phyloP scores from a whole-genome alignment of 2,888 invertebrate species.

The Frankliniella fusca region DNA sequence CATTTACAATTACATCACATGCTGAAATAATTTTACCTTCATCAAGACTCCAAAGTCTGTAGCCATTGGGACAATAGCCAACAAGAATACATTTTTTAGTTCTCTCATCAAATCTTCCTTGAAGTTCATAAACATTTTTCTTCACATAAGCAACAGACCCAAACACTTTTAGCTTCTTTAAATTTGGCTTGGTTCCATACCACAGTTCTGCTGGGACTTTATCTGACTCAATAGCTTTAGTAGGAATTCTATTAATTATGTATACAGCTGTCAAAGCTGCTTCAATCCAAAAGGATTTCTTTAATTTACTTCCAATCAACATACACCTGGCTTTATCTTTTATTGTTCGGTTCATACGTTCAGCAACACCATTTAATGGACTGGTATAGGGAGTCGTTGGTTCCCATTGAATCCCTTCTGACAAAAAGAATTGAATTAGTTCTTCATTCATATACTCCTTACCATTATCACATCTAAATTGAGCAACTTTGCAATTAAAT shows the following conservation, averaged over 20 bases:
- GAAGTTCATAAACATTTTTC: neutral
- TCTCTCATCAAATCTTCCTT: slow-evolving; percentile 33
- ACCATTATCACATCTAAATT: neutral
- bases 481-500: neutral
- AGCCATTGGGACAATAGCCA: slow-evolving; percentile 34
- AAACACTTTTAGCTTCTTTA: neutral
- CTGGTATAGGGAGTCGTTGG: neutral
- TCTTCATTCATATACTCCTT: neutral
- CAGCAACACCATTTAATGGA: neutral
- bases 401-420: neutral
- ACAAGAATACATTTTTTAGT: slow-evolving; percentile 33
- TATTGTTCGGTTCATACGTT: neutral
- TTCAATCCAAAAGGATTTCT: neutral
- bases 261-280: neutral
- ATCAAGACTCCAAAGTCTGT: slow-evolving; percentile 34
- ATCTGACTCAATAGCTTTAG: neutral
- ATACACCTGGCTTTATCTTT: neutral
- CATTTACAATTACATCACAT: slow-evolving; percentile 34
- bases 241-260: neutral
- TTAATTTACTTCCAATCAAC: neutral
- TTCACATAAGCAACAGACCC: neutral
- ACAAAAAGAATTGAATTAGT: neutral
- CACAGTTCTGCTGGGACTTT: neutral
- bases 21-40: slow-evolving; percentile 31
- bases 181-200: neutral